Conservation (phyloP, 1,140 invertebrate genomes). For the Archivesica marissinica region DNA sequence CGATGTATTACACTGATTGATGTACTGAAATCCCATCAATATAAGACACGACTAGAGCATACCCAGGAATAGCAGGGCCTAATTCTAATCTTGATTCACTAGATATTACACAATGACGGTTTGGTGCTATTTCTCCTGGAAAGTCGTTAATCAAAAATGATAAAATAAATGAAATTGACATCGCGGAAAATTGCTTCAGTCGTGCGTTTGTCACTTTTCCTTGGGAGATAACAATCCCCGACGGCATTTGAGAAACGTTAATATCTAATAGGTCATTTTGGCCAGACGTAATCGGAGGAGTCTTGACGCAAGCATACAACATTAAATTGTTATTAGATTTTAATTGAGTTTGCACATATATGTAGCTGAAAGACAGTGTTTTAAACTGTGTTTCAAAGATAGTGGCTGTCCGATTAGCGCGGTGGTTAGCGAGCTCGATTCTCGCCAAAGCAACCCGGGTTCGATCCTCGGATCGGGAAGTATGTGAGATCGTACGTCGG, state of each 20-base stretch:
- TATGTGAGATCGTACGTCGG: too few species aligned
- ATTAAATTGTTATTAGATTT: too few species aligned
- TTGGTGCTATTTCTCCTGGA: neutral
- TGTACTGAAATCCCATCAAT: neutral
- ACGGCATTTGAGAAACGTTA: neutral
- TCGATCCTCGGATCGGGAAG: too few species aligned
- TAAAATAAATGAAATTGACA: constrained; percentile 37
- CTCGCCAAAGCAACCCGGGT: too few species aligned
- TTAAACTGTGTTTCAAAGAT: too few species aligned
- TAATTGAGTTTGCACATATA: too few species aligned
- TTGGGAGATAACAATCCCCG: neutral
- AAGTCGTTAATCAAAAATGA: constrained; percentile 36
- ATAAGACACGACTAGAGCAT: neutral
- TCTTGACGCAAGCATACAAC: too few species aligned
- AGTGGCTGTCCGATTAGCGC: too few species aligned
- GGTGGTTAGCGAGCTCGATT: too few species aligned
- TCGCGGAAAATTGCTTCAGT: constrained; percentile 13
- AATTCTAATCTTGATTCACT: neutral
- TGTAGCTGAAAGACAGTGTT: too few species aligned
- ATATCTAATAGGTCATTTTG: too few species aligned
- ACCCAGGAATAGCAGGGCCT: neutral
- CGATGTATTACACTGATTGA: neutral
- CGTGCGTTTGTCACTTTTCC: constrained; percentile 15
- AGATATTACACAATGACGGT: constrained; percentile 16
- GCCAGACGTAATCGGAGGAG: too few species aligned